Conservation (phyloP, 1,140 invertebrate species). For the Thaumatotibia leucotreta region DNA sequence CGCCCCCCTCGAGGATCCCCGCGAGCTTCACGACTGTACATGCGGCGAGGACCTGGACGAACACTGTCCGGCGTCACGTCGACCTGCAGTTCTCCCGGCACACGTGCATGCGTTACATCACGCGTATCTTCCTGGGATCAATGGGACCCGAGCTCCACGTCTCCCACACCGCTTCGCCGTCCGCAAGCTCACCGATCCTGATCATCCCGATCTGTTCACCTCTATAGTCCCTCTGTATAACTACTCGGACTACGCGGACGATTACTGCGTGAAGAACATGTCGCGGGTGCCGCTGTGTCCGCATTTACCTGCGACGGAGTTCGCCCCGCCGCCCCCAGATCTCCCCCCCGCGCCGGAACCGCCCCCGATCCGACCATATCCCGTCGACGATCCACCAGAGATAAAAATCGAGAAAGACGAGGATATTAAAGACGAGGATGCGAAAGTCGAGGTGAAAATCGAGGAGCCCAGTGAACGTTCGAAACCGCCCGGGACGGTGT, state of each 20-base stretch:
- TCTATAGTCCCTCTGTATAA: conserved; percentile 69
- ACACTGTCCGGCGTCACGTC: conserved; percentile 25
- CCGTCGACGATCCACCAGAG: conserved; percentile 22
- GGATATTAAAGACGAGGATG: conserved; percentile 14
- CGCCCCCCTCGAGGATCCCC: conserved; percentile 47
- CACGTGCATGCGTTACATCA: conserved; percentile 58
- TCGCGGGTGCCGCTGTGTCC: conserved; percentile 47
- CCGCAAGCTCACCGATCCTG: conserved; percentile 41
- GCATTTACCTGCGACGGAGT: conserved; percentile 50
- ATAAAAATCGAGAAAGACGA: conserved; percentile 10
- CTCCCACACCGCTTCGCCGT: conserved; percentile 54
- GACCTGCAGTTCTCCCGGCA: conserved; percentile 27
- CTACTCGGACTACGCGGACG: conserved; percentile 70
- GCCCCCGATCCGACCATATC: conserved; percentile 47
- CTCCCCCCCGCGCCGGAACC: conserved; percentile 43
- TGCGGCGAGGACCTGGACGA: conserved; percentile 39
- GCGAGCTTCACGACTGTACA: conserved; percentile 45
- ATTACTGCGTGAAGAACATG: conserved; percentile 65
- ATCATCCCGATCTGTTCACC: conserved; percentile 53
- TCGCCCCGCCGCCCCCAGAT: conserved; percentile 45
- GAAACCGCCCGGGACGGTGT: not conserved
- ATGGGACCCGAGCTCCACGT: conserved; percentile 52
- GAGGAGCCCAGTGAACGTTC: conserved; percentile 16
- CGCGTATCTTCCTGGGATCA: conserved; percentile 51
- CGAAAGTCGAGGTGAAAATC: conserved; percentile 30